Evolutionary conservation across 2,888 invertebrate species (phyloP), one percentile per base, ranked within the genome.

Genomic region (Zhuqinia jingwanae): DNA sequence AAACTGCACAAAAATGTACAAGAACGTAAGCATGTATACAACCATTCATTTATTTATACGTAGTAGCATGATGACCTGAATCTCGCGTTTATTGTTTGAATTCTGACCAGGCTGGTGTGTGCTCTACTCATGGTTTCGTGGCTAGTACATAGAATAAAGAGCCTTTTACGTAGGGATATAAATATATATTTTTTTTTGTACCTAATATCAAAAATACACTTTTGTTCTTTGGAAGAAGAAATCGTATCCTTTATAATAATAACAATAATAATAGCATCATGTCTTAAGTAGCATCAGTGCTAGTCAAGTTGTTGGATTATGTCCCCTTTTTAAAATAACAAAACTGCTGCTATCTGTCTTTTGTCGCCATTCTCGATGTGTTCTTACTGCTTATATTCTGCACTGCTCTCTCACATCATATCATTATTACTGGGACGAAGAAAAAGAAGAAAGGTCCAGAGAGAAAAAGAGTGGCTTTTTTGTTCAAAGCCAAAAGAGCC

Each of bases 31-130:
- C 17, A 60, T n/a, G n/a, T n/a, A n/a, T n/a, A n/a, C n/a, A n/a
- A n/a, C n/a, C n/a, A n/a, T n/a, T n/a, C n/a, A n/a, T n/a, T n/a
- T n/a, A n/a, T n/a, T n/a, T n/a, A n/a, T n/a, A n/a, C n/a, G 60
- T 27, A 65, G 36, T 13, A 36, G 30, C 36, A 36, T 65, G 63
- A 82, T 82, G 82, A 82, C 82, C 82, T 82, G 82, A 82, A 82
- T 82, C 73, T 63, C 36, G 60, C 17, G 36, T 75, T 75, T 82
- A 82, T 73, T 82, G 82, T 82, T 82, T 82, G 82, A 82, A 82
- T 63, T 60, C 82, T 20, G 56, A 75, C 82, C 82, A 82, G 82
- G n/a, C n/a, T n/a, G n/a, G n/a, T n/a, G n/a, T n/a, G n/a, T n/a
- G n/a, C n/a, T n/a, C n/a, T n/a, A n/a, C n/a, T n/a, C n/a, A n/a